Conservation (phyloP, 1,140 invertebrate genomes). For the Cheumatopsyche charites region DNA sequence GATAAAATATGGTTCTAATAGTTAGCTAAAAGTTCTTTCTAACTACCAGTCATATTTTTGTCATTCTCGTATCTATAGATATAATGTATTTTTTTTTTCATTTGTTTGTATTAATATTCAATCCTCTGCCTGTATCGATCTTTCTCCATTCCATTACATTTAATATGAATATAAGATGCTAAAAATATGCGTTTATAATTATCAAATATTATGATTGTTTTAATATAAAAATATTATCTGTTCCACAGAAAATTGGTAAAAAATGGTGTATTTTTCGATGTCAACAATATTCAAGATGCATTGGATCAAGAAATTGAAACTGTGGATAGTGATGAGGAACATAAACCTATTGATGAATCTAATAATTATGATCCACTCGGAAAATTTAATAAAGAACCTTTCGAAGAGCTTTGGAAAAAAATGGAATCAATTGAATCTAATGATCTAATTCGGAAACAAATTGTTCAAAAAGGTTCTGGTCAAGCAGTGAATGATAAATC, state of each 20-base stretch:
- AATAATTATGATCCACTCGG: not conserved
- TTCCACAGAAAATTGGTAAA: not conserved
- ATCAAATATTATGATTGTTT: too few species aligned
- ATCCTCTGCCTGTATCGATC: too few species aligned
- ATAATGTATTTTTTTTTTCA: too few species aligned
- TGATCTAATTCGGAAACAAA: conserved; percentile 32
- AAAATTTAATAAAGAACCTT: conserved; percentile 19
- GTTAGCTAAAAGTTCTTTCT: too few species aligned
- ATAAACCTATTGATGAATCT: not conserved
- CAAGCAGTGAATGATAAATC: not conserved
- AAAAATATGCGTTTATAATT: too few species aligned
- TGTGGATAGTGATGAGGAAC: not conserved
- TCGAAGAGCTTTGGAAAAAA: conserved; percentile 31
- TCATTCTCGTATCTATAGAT: too few species aligned
- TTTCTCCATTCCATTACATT: too few species aligned
- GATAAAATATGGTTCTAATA: too few species aligned
- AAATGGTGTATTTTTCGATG: conserved; percentile 15
- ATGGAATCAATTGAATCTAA: conserved; percentile 12
- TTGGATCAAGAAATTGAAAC: not conserved
- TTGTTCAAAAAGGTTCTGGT: conserved; percentile 27
- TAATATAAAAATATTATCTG: not conserved
- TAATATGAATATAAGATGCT: too few species aligned
- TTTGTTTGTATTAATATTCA: too few species aligned
- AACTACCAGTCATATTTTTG: too few species aligned
- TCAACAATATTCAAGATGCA: not conserved